Evolutionary conservation across 2,797 vertebrate genomes (phyloP), one percentile per base, ranked within the genome.

Genomic region (Sebastes taczanowskii): DNA sequence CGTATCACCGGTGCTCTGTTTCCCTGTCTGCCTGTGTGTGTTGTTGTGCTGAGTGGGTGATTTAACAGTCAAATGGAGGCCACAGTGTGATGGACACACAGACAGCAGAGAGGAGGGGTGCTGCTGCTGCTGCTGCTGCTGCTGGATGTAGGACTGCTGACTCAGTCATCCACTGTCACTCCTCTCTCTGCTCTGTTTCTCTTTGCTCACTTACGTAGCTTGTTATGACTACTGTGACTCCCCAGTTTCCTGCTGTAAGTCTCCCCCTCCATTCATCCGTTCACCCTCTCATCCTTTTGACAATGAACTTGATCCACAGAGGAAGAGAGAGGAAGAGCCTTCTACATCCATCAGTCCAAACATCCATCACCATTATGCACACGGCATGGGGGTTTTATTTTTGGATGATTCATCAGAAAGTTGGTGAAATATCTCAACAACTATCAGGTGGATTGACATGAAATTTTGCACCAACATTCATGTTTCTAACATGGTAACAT

Each of bases 51-150:
- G 92, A 92, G 88, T 92, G 80, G 74, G 82, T 93, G 79, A 95
- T 96, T 95, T 95, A 91, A 91, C 93, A 95, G 94, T 90, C 94
- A 96, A 96, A 96, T 92, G 78, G 91, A 89, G 89, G 92, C 92
- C 93, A 66, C 85, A 64, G 84, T 70, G 90, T 82, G 89, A 90
- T 74, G 85, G 87, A 86, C 81, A 64, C 72, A 71, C 67, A 80
- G 73, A 79, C 63, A 60, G 66, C 20, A 52, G 63, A 53, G 32
- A 77, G 71, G 66, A 25, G 42, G 63, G 71, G 38, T 42, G 38
- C 2, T 42, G 38, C 2, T 42, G 38, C 14, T 42, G 35, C 11
- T 42, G 38, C 5, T 42, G 38, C 38, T n/a, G 16, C 65, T 13
- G 70, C 38, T 49, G 78, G 77, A 64, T 7, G 20, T 0, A 30